Evolutionary conservation across 2,888 invertebrate genomes (phyloP).

Genomic region (Caradrina kadenii): DNA sequence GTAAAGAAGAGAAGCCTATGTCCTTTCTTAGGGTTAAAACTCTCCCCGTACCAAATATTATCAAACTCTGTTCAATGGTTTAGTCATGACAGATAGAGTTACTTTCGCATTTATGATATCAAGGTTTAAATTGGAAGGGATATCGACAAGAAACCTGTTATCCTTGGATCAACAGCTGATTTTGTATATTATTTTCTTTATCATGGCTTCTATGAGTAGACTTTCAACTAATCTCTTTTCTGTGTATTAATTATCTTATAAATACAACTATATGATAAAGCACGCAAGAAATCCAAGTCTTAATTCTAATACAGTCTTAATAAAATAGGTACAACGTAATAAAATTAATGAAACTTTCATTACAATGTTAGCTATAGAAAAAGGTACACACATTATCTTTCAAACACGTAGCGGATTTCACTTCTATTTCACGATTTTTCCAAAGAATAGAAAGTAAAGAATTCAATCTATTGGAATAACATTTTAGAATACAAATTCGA

Average conservation of each 20-base stretch:
- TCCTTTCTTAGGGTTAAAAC: too few relatives aligned
- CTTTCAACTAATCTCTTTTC: not conserved
- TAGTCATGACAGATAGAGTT: too few relatives aligned
- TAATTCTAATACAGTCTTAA: conserved; percentile 4
- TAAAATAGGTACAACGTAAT: not conserved
- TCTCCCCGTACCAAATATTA: too few relatives aligned
- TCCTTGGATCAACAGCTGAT: too few relatives aligned
- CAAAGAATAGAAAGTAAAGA: too few relatives aligned
- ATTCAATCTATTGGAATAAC: not conserved
- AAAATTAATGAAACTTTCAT: not conserved
- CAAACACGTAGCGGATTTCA: not conserved
- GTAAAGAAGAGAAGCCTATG: too few relatives aligned
- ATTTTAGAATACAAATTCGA: not conserved
- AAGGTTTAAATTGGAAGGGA: too few relatives aligned
- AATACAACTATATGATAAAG: conserved; percentile 52
- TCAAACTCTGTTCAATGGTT: too few relatives aligned
- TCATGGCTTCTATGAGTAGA: not conserved
- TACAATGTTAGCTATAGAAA: not conserved
- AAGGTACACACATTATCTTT: not conserved
- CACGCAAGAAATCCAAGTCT: conserved; percentile 11
- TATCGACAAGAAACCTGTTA: too few relatives aligned
- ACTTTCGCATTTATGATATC: too few relatives aligned
- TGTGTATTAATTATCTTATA: conserved; percentile 59
- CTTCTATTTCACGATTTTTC: not conserved
- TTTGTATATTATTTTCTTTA: too few relatives aligned